Evolutionary conservation across 1,140 invertebrate genomes (phyloP), one percentile per base, ranked within the genome.

Genomic region (Brachionus manjavacas): DNA sequence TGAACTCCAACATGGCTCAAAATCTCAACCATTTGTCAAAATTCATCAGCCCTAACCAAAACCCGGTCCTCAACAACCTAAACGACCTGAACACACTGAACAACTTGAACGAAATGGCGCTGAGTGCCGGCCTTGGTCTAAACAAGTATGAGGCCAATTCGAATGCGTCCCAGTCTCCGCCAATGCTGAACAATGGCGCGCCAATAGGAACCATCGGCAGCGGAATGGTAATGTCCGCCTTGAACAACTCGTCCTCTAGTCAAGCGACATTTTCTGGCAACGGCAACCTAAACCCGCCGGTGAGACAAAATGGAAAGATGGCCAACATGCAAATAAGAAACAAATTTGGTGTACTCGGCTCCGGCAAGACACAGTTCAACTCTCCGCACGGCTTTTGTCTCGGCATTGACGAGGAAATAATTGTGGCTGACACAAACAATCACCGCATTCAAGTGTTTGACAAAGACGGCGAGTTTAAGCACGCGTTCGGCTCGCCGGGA

Each of bases 321-420:
- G 31, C 79, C 16, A 81, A 66, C n/a, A 81, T 81, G 79, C 55
- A 81, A 16, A 84, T 84, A 35, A 20, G 81, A 70, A 49, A 12
- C 23, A 97, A 97, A 90, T 98, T 97, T 91, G 95, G 96, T 49
- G 94, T 95, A 85, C 90, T 97, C 68, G 96, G 96, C 46, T 93
- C 94, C 66, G 93, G 93, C 35, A 95, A 95, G 88, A 94, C 94
- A 9, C 95, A 97, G 89, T 97, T 98, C 86, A 97, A 96, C 89
- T 97, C 96, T 12, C 96, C 96, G 0, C 96, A 97, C 90, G 96
- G 96, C 70, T 98, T 98, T 90, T 98, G 96, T 89, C 91, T 98
- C 46, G 96, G 96, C 28, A 91, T 93, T 66, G 90, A 90, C 60
- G 95, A 97, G 87, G 95, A 98, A 90, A 95, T 97, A 87, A 95